Evolutionary conservation across 2,797 vertebrate species (phyloP).

Genomic region (Eurystomus glaucurus): DNA sequence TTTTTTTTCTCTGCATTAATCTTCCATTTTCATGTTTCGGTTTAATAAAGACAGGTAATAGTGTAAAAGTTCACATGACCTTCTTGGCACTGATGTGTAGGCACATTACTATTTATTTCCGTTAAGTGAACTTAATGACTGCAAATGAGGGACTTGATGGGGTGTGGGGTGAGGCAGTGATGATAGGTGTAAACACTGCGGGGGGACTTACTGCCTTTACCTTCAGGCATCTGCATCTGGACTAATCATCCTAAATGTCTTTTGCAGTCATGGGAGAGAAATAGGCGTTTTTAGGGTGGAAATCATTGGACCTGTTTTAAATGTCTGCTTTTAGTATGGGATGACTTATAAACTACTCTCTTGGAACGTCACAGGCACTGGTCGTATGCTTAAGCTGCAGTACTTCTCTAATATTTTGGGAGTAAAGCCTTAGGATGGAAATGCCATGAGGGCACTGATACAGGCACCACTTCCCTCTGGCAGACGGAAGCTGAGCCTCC

Average conservation of each 20-base stretch:
- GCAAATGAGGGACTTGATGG: neutral
- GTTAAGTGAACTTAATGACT: neutral
- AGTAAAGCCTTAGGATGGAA: neutral
- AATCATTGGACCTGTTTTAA: neutral
- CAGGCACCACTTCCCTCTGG: neutral
- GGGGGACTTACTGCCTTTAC: neutral
- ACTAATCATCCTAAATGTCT: constrained; percentile 37
- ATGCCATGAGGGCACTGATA: neutral
- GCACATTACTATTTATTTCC: constrained; percentile 33
- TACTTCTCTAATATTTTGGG: neutral
- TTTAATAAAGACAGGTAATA: neutral
- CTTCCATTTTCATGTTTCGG: neutral
- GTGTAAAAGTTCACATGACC: constrained; percentile 27
- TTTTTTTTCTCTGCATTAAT: neutral
- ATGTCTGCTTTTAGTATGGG: constrained; percentile 12
- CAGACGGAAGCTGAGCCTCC: neutral
- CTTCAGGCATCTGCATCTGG: constrained; percentile 50
- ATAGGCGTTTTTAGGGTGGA: constrained; percentile 34
- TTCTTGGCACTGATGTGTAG: neutral
- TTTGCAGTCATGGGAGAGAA: constrained; percentile 43
- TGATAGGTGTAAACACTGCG: neutral
- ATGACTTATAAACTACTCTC: neutral
- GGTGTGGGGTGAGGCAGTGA: neutral
- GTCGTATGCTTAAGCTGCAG: neutral
- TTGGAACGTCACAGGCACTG: neutral